Conservation (phyloP, 2,113 vertebrate species). For the Chauna torquata region DNA sequence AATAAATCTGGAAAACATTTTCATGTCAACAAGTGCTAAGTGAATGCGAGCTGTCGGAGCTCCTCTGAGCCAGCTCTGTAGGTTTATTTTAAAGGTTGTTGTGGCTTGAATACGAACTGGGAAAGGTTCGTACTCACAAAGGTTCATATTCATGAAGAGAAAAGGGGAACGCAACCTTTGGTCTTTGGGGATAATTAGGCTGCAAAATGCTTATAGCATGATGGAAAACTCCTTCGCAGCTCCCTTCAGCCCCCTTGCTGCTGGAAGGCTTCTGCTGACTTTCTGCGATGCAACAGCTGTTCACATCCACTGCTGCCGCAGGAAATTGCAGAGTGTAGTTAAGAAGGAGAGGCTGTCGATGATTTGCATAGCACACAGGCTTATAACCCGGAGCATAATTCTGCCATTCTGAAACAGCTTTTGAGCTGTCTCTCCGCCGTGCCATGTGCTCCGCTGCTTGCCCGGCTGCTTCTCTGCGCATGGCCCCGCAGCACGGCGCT, state of each 20-base stretch:
- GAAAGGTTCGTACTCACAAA: neutral
- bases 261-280: neutral
- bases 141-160: neutral
- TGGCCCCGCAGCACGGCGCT: rapidly evolving
- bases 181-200: neutral
- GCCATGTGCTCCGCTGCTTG: neutral
- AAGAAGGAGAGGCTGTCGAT: neutral
- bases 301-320: neutral
- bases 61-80: neutral
- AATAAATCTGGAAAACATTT: neutral
- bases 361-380: neutral
- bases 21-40: neutral
- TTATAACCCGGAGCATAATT: neutral
- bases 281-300: neutral
- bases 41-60: rapidly evolving
- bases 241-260: neutral
- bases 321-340: neutral
- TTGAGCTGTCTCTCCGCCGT: rapidly evolving
- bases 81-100: neutral
- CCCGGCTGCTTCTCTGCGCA: neutral
- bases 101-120: neutral
- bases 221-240: neutral
- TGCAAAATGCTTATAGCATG: rapidly evolving
- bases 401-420: neutral
- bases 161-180: neutral